Evolutionary conservation across 2,888 invertebrate genomes (phyloP).

Genomic region (Nephrotoma appendiculata): DNA sequence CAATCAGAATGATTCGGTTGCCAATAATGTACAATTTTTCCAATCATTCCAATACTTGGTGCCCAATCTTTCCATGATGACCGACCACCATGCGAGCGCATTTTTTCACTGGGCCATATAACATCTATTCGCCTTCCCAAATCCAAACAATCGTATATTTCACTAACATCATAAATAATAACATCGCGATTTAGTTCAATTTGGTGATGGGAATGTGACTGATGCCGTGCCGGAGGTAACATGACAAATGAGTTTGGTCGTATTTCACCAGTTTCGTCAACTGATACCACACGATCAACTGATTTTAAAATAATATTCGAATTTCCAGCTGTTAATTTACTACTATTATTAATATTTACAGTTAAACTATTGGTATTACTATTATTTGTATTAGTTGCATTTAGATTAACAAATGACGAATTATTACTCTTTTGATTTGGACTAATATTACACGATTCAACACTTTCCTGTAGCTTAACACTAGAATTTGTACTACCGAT

Average conservation of each 20-base stretch:
- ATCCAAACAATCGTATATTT: slow-evolving; percentile 84
- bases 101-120: slow-evolving; percentile 87
- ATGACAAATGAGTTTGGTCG: background rate
- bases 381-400: slow-evolving; percentile 1
- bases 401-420: slow-evolving; percentile 3
- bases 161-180: slow-evolving; percentile 29
- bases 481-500: slow-evolving; percentile 15
- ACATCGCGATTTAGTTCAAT: slow-evolving; percentile 30
- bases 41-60: slow-evolving; percentile 84
- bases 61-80: slow-evolving; percentile 85
- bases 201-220: slow-evolving; percentile 9
- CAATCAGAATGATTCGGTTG: slow-evolving; percentile 83
- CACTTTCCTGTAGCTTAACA: slow-evolving; percentile 10
- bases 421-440: slow-evolving; percentile 4
- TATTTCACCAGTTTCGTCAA: background rate
- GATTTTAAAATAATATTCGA: background rate
- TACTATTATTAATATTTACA: background rate
- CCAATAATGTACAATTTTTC: slow-evolving; percentile 89
- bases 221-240: background rate
- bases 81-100: slow-evolving; percentile 74
- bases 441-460: slow-evolving; percentile 10
- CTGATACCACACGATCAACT: background rate
- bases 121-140: slow-evolving; percentile 81
- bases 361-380: slow-evolving; percentile 12
- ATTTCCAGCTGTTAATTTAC: background rate